These are phyloP conservation scores for Drosophila hydei DNA, from an alignment of 1,140 invertebrate species.

Conservation along the genomic window DNA sequence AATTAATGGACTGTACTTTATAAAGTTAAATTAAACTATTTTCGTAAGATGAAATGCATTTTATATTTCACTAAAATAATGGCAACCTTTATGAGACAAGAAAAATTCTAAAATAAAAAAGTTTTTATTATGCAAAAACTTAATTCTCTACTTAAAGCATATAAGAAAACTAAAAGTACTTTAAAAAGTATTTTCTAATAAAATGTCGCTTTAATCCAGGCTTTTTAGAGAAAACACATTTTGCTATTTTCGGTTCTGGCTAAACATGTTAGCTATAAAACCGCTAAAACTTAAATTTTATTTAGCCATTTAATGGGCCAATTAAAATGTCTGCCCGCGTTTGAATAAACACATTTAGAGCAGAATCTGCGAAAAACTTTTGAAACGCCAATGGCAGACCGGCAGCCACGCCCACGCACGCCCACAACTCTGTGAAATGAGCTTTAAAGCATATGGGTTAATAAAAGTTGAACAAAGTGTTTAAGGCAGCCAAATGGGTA, in stretches of 20 bases:
- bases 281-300: constrained; percentile 14
- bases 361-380: constrained; percentile 32
- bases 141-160: too few relatives aligned
- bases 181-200: too few relatives aligned
- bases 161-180: too few relatives aligned
- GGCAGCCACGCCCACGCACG: not conserved
- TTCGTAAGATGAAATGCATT: too few relatives aligned
- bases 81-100: too few relatives aligned
- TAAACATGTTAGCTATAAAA: constrained; percentile 10
- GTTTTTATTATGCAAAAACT: too few relatives aligned
- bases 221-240: too few relatives aligned
- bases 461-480: constrained; percentile 29
- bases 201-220: too few relatives aligned
- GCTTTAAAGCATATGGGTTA: constrained; percentile 36
- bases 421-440: not conserved
- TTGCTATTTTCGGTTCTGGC: not conserved
- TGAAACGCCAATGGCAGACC: constrained; percentile 16
- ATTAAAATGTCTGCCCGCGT: constrained; percentile 33
- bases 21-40: too few relatives aligned
- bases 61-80: too few relatives aligned
- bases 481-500: constrained; percentile 7
- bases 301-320: constrained; percentile 14
- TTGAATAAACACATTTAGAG: constrained; percentile 24
- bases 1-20: too few relatives aligned
- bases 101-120: too few relatives aligned